A percentile compares a stretch with the other conserved stretches of the same genome.
Evolutionary conservation across 2,113 vertebrate species (phyloP).

Genomic region (Cyanistes caeruleus): DNA sequence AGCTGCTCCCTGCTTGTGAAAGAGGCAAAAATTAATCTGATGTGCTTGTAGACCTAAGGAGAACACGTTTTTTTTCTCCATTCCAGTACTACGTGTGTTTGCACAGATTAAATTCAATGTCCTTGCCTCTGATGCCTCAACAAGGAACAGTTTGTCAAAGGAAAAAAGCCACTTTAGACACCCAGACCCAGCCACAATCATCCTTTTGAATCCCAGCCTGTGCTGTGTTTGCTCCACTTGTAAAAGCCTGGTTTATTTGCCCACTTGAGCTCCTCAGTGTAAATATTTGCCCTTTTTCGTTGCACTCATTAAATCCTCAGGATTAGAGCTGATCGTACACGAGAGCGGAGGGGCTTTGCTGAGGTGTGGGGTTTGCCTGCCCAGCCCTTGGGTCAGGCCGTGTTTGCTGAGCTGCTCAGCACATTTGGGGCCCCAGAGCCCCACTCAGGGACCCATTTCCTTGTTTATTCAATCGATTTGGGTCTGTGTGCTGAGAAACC

Average conservation of each 20-base stretch:
- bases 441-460: background rate
- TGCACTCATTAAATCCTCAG: background rate
- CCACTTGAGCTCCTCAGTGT: conserved; percentile 27
- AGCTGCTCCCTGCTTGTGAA: background rate
- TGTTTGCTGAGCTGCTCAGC: background rate
- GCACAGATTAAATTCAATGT: background rate
- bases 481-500: background rate
- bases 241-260: conserved; percentile 40
- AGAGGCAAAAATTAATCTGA: conserved; percentile 8
- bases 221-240: background rate
- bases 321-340: background rate
- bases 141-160: background rate
- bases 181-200: background rate
- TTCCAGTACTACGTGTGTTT: background rate
- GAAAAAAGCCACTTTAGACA: background rate
- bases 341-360: background rate
- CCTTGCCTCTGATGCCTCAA: background rate
- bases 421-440: background rate
- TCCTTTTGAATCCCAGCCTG: background rate
- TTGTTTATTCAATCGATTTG: background rate
- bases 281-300: conserved; percentile 39
- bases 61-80: background rate
- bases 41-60: background rate
- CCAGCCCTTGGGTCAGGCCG: fast-evolving
- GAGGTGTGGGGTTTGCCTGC: background rate